A percentile compares a stretch with the other conserved stretches of the same genome.
Evolutionary conservation across 2,888 invertebrate genomes (phyloP).

Genomic region (Sisyra terminalis): DNA sequence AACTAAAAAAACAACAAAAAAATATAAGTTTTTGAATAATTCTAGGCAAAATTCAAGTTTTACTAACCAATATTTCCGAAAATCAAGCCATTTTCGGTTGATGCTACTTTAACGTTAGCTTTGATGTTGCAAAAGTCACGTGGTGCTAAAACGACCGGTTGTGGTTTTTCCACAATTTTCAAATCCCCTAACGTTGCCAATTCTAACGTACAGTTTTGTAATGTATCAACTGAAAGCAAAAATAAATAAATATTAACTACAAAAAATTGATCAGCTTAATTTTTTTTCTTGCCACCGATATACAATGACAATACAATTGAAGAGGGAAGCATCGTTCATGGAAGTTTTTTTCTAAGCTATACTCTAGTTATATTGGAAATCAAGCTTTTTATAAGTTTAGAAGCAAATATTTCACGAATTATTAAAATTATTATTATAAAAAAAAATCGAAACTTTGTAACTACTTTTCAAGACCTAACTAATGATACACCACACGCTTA

Average conservation of each 20-base stretch:
- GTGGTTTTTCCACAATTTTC: conserved; percentile 94
- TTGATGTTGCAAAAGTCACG: conserved; percentile 97
- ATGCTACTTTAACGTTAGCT: conserved; percentile 97
- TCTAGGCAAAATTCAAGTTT: too few species aligned
- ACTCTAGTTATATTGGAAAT: too few species aligned
- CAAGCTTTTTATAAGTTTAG: too few species aligned
- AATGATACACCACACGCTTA: too few species aligned
- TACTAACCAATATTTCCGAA: conserved; percentile 88
- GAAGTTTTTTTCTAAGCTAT: too few species aligned
- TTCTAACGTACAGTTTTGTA: conserved; percentile 96
- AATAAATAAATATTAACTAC: background rate
- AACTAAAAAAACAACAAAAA: conserved; percentile 44
- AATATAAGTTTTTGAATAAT: too few species aligned
- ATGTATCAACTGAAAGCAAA: conserved; percentile 58
- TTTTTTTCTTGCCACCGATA: background rate
- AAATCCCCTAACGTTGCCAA: conserved; percentile 94
- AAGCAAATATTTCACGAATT: too few species aligned
- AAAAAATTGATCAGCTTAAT: background rate
- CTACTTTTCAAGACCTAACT: too few species aligned
- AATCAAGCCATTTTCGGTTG: conserved; percentile 98
- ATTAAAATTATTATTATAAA: too few species aligned
- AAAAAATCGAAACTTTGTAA: too few species aligned
- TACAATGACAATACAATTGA: too few species aligned
- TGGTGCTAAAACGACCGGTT: conserved; percentile 88
- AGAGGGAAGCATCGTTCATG: too few species aligned